These are phyloP conservation scores for Lithobates pipiens DNA, from an alignment of 2,797 vertebrate species.

Conservation along the genomic window DNA sequence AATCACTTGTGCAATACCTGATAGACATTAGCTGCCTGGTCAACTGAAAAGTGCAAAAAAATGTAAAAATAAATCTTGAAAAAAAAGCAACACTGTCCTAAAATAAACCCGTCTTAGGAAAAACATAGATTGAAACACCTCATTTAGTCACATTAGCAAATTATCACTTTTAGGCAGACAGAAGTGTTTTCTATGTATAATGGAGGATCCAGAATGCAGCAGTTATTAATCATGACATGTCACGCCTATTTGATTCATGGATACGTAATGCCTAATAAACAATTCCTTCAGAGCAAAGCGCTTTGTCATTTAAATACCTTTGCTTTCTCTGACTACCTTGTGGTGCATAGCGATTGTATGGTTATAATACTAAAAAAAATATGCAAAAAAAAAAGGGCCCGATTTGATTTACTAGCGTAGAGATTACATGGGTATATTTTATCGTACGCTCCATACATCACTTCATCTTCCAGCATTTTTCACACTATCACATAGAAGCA, in stretches of 20 bases:
- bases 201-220: not conserved
- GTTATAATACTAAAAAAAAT: not conserved
- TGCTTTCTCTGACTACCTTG: slow-evolving; percentile 4
- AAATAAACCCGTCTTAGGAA: not conserved
- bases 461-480: slow-evolving; percentile 36
- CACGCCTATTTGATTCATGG: slow-evolving; percentile 1
- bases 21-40: not conserved
- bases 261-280: slow-evolving; percentile 25
- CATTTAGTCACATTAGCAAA: not conserved
- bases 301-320: slow-evolving; percentile 34
- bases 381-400: slow-evolving; percentile 7
- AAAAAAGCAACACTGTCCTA: not conserved
- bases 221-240: slow-evolving; percentile 30
- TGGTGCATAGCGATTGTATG: not conserved
- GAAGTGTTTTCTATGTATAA: slow-evolving; percentile 2
- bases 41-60: not conserved
- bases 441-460: slow-evolving; percentile 23
- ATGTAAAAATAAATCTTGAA: not conserved
- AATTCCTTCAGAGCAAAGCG: not conserved
- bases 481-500: slow-evolving; percentile 39
- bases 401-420: slow-evolving; percentile 28
- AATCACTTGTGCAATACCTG: too few species aligned
- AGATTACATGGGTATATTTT: slow-evolving; percentile 28
- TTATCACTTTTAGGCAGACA: slow-evolving; percentile 1
- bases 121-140: not conserved